phyloP scores from a whole-genome alignment of 2,113 vertebrate species.

The Cygnus buccinator region DNA sequence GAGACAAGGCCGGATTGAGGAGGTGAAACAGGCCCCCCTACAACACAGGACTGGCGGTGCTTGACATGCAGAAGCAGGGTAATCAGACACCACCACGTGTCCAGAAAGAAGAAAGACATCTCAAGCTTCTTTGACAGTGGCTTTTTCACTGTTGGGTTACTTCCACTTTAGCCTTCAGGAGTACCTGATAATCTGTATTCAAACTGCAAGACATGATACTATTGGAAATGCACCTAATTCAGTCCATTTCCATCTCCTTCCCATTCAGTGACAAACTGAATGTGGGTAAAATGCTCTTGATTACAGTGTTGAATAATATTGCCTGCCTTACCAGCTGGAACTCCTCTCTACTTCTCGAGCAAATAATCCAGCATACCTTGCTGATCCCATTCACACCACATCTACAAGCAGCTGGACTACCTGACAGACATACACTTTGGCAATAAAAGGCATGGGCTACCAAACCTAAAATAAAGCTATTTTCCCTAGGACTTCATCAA shows the following conservation, averaged over 20 bases:
- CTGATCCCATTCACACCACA: rapidly evolving
- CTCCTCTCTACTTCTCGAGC: neutral
- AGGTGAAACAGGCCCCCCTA: neutral
- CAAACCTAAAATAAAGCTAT: neutral
- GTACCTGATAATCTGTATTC: neutral
- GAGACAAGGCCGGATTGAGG: neutral
- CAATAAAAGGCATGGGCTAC: neutral
- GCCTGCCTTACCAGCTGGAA: neutral
- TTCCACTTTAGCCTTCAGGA: neutral
- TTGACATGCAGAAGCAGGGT: neutral
- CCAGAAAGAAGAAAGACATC: neutral
- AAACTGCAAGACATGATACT: neutral
- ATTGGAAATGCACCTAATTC: neutral
- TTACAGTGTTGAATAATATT: neutral
- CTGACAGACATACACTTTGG: neutral
- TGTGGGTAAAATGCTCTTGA: neutral
- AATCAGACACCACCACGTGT: neutral
- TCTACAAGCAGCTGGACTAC: neutral
- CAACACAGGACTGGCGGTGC: neutral
- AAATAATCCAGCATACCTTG: neutral
- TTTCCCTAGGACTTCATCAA: neutral
- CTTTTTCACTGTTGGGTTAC: neutral
- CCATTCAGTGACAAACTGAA: neutral
- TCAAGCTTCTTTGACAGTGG: neutral
- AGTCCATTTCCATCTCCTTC: neutral